Conservation (phyloP, 2,888 invertebrate genomes). For the Drosophila neonasuta region DNA sequence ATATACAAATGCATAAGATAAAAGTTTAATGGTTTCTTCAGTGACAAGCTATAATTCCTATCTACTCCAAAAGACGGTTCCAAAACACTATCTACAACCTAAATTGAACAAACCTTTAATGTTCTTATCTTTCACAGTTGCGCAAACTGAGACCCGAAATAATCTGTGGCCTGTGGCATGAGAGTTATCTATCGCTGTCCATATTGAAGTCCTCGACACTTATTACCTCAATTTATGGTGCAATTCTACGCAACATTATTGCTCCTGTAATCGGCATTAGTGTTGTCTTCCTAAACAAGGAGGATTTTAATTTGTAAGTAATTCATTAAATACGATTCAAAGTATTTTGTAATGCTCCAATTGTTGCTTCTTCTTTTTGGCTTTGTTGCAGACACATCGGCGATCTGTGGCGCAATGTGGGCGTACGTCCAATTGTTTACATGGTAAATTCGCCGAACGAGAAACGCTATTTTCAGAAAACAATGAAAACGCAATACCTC, state of each 20-base stretch:
- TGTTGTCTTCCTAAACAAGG: constrained; percentile 81
- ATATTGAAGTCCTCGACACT: constrained; percentile 81
- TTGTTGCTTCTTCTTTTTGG: background rate
- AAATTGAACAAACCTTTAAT: background rate
- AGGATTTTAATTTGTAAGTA: constrained; percentile 82
- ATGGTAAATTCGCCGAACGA: constrained; percentile 82
- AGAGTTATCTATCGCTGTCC: constrained; percentile 79
- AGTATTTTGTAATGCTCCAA: constrained; percentile 4
- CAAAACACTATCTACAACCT: background rate
- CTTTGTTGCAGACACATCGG: constrained; percentile 79
- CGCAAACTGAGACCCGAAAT: constrained; percentile 81
- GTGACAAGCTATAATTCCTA: background rate
- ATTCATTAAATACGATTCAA: background rate
- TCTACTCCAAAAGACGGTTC: background rate
- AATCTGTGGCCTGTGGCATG: constrained; percentile 82
- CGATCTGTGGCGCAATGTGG: constrained; percentile 82
- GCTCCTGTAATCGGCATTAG: constrained; percentile 82
- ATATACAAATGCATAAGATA: too few species aligned
- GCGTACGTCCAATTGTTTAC: constrained; percentile 82
- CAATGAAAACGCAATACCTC: constrained; percentile 82
- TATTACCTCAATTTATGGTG: constrained; percentile 82
- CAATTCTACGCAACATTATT: constrained; percentile 81
- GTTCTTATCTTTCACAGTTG: constrained; percentile 61
- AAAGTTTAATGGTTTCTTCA: background rate
- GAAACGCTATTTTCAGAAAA: constrained; percentile 82